A percentile compares a stretch with the other conserved stretches of the same genome.
Conservation (phyloP, 2,797 vertebrate species). For the Austrolebias charrua region DNA sequence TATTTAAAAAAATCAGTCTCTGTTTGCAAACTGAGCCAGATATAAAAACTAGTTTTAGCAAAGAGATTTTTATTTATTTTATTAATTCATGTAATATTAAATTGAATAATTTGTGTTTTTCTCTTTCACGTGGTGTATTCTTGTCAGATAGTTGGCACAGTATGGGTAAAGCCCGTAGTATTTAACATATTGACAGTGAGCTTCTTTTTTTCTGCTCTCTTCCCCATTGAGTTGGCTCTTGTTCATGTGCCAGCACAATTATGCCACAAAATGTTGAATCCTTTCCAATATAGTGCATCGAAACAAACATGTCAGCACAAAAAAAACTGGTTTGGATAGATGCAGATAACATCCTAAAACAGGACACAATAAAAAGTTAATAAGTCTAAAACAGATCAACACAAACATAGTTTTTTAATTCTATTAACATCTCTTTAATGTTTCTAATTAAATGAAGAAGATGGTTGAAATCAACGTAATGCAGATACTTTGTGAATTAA, state of each 20-base stretch:
- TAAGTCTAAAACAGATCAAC: neutral
- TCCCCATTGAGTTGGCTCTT: neutral
- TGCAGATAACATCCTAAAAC: neutral
- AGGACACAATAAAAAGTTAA: neutral
- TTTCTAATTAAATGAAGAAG: no score
- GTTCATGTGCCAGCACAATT: conserved; percentile 1
- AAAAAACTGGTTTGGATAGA: neutral
- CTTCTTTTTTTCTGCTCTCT: conserved; percentile 6
- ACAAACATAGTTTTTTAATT: neutral
- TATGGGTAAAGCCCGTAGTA: conserved; percentile 3
- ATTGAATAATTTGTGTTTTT: no score
- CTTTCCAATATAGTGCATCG: conserved; percentile 3
- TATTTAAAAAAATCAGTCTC: neutral
- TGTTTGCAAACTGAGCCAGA: neutral
- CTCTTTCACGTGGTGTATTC: neutral
- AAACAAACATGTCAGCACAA: conserved; percentile 10
- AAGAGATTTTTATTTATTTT: neutral
- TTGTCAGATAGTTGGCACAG: neutral
- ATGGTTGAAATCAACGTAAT: no score
- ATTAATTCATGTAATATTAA: neutral
- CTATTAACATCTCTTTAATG: no score
- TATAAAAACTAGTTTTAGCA: neutral
- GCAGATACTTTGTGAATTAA: no score
- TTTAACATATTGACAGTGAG: conserved; percentile 6
- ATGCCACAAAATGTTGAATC: neutral